Conservation (phyloP, 1,140 invertebrate species). For the Drosophila kurseongensis region DNA sequence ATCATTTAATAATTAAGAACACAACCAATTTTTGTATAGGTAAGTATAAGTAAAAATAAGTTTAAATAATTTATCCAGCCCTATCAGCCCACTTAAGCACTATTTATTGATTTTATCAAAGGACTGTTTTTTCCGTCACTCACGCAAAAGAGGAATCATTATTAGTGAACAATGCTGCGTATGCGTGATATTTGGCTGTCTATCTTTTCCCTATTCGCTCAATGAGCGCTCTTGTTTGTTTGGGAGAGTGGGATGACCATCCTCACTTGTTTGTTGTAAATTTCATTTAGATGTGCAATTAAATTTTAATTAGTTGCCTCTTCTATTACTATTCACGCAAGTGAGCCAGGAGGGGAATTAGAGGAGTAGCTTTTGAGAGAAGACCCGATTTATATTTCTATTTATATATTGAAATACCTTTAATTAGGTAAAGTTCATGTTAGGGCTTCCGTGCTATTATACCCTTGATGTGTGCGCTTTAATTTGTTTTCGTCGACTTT, state of each 20-base stretch:
- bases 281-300: slow-evolving; percentile 78
- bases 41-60: too few relatives aligned
- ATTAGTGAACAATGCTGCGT: slow-evolving; percentile 23
- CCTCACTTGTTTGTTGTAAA: slow-evolving; percentile 69
- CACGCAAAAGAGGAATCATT: slow-evolving; percentile 25
- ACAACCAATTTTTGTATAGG: too few relatives aligned
- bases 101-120: not conserved
- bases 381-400: slow-evolving; percentile 40
- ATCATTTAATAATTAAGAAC: too few relatives aligned
- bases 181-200: slow-evolving; percentile 57
- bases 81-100: too few relatives aligned
- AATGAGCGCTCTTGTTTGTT: slow-evolving; percentile 24
- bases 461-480: slow-evolving; percentile 53
- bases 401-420: slow-evolving; percentile 52
- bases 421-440: slow-evolving; percentile 54
- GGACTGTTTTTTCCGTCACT: slow-evolving; percentile 13
- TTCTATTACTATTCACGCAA: slow-evolving; percentile 38
- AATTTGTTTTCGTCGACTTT: slow-evolving; percentile 25
- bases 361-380: slow-evolving; percentile 7
- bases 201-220: slow-evolving; percentile 20
- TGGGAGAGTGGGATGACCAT: slow-evolving; percentile 15
- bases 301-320: slow-evolving; percentile 77
- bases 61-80: not conserved
- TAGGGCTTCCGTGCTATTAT: slow-evolving; percentile 45
- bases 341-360: not conserved